phyloP scores from a whole-genome alignment of 64 coral and sea anemone genomes.

The Orbicella faveolata region DNA sequence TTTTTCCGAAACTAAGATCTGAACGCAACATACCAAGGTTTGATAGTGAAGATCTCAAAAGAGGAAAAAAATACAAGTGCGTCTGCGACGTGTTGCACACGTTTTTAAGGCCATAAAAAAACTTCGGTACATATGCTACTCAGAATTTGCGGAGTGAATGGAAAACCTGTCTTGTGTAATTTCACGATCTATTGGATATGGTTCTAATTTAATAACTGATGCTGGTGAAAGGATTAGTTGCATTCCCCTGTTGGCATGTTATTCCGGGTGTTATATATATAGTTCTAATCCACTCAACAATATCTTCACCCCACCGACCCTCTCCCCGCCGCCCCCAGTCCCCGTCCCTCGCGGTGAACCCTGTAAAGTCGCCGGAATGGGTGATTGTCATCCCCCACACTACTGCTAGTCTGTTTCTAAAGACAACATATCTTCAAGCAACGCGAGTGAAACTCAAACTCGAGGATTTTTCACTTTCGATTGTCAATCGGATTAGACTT shows the following conservation, averaged over 20 bases:
- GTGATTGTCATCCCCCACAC: background rate
- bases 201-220: constrained; percentile 9
- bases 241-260: too few species aligned
- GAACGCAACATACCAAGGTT: too few species aligned
- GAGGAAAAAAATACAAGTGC: too few species aligned
- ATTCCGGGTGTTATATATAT: too few species aligned
- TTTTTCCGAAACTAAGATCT: too few species aligned
- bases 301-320: too few species aligned
- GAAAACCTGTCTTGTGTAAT: background rate
- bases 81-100: too few species aligned
- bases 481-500: background rate
- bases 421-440: background rate
- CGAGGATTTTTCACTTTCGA: background rate
- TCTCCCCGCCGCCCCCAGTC: too few species aligned
- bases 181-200: background rate
- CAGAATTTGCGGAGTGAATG: background rate
- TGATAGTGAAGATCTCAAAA: too few species aligned
- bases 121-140: too few species aligned
- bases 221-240: background rate
- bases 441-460: background rate
- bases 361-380: background rate
- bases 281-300: background rate
- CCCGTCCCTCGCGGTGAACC: too few species aligned
- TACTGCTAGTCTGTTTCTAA: background rate
- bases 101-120: too few species aligned